Evolutionary conservation across 1,140 invertebrate genomes (phyloP).

Genomic region (Temnothorax curvispinosus): DNA sequence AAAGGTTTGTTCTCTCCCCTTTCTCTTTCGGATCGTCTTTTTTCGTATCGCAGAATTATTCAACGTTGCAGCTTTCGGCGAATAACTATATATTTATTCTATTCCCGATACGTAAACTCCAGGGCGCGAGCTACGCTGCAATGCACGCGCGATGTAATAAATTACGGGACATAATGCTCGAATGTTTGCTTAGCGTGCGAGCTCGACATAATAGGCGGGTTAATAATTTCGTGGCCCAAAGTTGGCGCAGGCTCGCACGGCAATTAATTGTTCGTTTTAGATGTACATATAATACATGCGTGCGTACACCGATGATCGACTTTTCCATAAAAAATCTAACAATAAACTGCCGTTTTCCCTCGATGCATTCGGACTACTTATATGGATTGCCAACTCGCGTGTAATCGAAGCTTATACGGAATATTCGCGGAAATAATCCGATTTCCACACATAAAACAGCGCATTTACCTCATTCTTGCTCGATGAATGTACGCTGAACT

Average conservation of each 20-base stretch:
- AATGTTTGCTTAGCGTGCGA: constrained; percentile 45
- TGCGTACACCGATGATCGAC: not conserved
- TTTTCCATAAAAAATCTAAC: constrained; percentile 44
- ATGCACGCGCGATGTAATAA: constrained; percentile 45
- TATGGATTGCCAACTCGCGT: not conserved
- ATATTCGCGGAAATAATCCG: constrained; percentile 12
- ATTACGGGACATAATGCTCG: constrained; percentile 47
- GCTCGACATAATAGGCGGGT: constrained; percentile 51
- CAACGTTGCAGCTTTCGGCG: not conserved
- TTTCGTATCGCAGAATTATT: not conserved
- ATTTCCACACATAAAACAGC: not conserved
- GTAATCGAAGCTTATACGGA: constrained; percentile 15
- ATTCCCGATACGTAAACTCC: constrained; percentile 36
- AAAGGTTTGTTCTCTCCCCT: not conserved
- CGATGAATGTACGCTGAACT: not conserved
- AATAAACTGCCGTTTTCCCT: constrained; percentile 44
- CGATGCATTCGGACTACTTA: constrained; percentile 46
- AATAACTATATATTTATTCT: constrained; percentile 51
- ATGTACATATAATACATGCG: not conserved
- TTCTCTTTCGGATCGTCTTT: not conserved
- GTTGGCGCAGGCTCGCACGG: constrained; percentile 48
- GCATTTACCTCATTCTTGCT: not conserved
- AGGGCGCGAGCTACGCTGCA: not conserved
- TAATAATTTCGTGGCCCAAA: constrained; percentile 65
- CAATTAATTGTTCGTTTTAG: constrained; percentile 67